Conservation (phyloP, 1,140 invertebrate genomes). For the Sarcophaga bullata region DNA sequence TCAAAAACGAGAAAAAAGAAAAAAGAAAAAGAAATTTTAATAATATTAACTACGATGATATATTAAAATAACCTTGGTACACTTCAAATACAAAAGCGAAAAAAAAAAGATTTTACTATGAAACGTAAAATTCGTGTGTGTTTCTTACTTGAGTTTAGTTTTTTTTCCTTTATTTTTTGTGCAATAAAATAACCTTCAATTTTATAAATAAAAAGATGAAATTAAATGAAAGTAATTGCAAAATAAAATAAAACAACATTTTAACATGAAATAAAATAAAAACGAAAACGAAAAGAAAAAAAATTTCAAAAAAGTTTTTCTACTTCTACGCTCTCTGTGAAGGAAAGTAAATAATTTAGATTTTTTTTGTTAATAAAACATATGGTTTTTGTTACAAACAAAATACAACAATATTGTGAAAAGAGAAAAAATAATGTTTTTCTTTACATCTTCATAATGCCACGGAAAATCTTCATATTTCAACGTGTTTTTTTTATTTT, state of each 20-base stretch:
- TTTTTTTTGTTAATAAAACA: not conserved
- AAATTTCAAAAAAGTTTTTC: not conserved
- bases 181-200: conserved; percentile 21
- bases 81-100: not conserved
- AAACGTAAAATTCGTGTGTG: conserved; percentile 21
- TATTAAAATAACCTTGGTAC: conserved; percentile 22
- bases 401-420: not conserved
- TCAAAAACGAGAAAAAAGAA: not conserved
- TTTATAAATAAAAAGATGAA: conserved; percentile 20
- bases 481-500: not conserved
- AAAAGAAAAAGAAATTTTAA: not conserved
- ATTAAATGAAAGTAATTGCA: conserved; percentile 13
- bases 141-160: too few relatives aligned
- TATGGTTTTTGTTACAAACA: not conserved
- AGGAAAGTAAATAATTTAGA: too few relatives aligned
- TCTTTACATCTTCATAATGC: not conserved
- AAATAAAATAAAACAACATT: not conserved
- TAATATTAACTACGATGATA: conserved; percentile 7
- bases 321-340: too few relatives aligned
- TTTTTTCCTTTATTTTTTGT: too few relatives aligned
- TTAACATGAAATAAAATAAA: not conserved
- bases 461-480: not conserved
- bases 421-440: not conserved
- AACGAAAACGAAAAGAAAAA: not conserved
- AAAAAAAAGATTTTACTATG: conserved; percentile 1